Evolutionary conservation across 2,113 vertebrate genomes (phyloP), one percentile per base, ranked within the genome.

Genomic region (Bos javanicus): DNA sequence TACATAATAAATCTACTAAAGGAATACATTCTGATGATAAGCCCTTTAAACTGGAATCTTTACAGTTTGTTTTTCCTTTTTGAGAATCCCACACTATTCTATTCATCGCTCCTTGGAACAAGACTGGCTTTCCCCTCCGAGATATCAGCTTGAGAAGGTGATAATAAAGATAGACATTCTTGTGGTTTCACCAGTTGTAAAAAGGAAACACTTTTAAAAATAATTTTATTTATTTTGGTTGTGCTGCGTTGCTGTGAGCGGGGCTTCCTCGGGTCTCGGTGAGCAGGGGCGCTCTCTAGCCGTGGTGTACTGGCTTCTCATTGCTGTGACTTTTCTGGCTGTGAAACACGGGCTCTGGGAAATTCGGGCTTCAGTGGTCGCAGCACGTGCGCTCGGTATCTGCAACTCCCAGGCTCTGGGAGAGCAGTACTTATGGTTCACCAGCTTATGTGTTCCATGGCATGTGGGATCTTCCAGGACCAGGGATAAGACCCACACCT

Each of bases 351-450:
- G 36, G 36, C 36, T 74, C 5, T 13, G 39, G 21, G 36, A 6
- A 10, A 36, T 2, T 39, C 5, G 5, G 36, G 26, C 46, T 11
- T 30, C 76, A 30, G 26, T 2, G 1, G 4, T 10, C 6, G 46
- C 15, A 17, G 8, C 26, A 0, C 1, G 0, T 1, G 14, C 0
- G 1, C 43, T 19, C 1, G 4, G 74, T 16, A 48, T 26, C 46
- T 2, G 8, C 4, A 21, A 21, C 71, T 43, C 67, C 67, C n/a
- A 13, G 67, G 67, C 67, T 74, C 21, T 39, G 36, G 21, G 21
- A 71, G 64, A 25, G 67, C 67, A 10, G 26, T 17, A 1, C 7
- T 1, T 80, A 2, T 9, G 43, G 15, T 5, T 0, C 8, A 2
- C 4, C 0, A 2, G 8, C 76, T 48, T 28, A 28, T 46, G 16